Evolutionary conservation across 2,113 vertebrate species (phyloP), one percentile per base, ranked within the genome.

Genomic region (Colinus virginianus): DNA sequence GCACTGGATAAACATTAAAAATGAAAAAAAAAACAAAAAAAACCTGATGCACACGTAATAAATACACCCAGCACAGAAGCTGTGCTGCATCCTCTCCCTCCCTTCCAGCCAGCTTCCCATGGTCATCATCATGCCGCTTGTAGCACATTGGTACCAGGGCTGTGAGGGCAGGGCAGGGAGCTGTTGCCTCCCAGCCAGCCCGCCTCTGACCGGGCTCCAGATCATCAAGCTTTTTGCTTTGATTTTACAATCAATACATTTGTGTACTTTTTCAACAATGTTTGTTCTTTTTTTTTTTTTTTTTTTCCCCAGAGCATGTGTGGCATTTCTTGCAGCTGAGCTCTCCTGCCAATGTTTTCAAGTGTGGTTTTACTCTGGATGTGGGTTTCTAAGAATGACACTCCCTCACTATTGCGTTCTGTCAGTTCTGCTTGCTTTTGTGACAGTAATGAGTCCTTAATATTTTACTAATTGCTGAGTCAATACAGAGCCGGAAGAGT

Each of bases 401-500:
- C 13, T 83, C 86, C 13, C 34, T n/a, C 48, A 30, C 38, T 49
- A 7, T 21, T 2, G 2, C 40, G 2, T 46, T 20, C 23, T 90
- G 32, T 80, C 0, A 0, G 61, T 22, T 17, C 80, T 80, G 32
- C 62, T 53, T 58, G 80, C 49, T 90, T 59, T 38, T 25, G 43
- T 49, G 69, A 22, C 78, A 42, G n/a, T 56, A 84, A 30, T 48
- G 68, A 88, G n/a, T 53, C 26, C 49, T 48, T 94, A 63, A 56
- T 90, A 84, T 87, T 94, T 78, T 23, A 36, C 48, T 81, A 87
- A 92, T 84, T 92, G 62, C 42, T 45, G 74, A 78, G 80, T 92
- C 70, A 53, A 9, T 81, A 34, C 16, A 30, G 53, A 56, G 48
- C 86, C 3, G 4, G 72, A 71, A 84, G 74, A 69, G 26, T 4